Evolutionary conservation across 2,888 invertebrate species (phyloP).

Genomic region (Busseola fusca): DNA sequence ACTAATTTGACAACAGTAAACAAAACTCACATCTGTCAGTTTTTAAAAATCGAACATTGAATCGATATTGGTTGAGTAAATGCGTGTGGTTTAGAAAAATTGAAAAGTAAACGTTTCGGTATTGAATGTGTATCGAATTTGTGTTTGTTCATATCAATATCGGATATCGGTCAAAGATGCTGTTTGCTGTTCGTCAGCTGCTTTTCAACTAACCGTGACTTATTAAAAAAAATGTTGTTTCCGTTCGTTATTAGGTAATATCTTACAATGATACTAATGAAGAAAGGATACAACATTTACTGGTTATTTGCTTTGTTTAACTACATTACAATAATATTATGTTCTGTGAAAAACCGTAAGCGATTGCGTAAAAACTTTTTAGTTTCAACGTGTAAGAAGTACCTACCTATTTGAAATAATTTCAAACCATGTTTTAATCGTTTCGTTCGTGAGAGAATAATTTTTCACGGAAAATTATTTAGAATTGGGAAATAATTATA

Average conservation of each 20-base stretch:
- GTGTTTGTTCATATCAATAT: constrained; percentile 60
- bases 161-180: constrained; percentile 45
- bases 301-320: neutral
- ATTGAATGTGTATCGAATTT: constrained; percentile 65
- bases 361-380: neutral
- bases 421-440: neutral
- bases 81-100: constrained; percentile 32
- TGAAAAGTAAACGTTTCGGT: constrained; percentile 36
- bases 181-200: constrained; percentile 53
- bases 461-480: neutral
- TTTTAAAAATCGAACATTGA: constrained; percentile 34
- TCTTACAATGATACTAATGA: neutral
- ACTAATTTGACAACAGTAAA: constrained; percentile 41
- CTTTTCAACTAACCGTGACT: constrained; percentile 8
- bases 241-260: neutral
- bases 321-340: neutral
- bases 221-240: neutral
- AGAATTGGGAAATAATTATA: neutral
- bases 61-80: constrained; percentile 27
- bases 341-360: neutral
- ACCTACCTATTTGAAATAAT: neutral
- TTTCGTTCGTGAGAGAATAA: neutral
- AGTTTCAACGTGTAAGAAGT: neutral
- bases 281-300: neutral
- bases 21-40: constrained; percentile 33